Conservation (phyloP, 2,113 vertebrate species). For the Opisthocomus hoazin region DNA sequence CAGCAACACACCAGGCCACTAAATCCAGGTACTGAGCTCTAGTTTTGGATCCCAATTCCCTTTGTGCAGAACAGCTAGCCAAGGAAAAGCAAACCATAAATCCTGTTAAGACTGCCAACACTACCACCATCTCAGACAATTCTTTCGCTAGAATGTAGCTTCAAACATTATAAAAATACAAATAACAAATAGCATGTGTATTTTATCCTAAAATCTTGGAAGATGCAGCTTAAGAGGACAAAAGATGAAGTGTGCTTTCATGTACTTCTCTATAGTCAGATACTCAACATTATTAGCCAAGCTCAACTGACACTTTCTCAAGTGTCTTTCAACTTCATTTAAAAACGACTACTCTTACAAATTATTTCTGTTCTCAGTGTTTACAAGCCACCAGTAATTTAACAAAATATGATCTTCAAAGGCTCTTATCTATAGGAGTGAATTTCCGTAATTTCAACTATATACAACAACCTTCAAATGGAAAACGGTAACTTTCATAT, state of each 20-base stretch:
- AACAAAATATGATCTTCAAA: not conserved
- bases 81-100: not conserved
- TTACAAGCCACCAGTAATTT: not conserved
- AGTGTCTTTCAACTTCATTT: not conserved
- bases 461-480: not conserved
- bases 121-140: no score
- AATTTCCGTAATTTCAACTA: not conserved
- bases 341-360: not conserved
- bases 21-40: not conserved
- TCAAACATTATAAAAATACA: not conserved
- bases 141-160: not conserved
- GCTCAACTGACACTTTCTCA: not conserved
- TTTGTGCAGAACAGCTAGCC: not conserved
- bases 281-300: not conserved
- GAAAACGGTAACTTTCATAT: not conserved
- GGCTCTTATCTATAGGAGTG: not conserved
- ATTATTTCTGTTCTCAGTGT: not conserved
- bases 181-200: fast-evolving
- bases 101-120: not conserved
- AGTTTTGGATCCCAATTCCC: not conserved
- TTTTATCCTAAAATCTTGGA: not conserved
- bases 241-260: not conserved
- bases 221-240: not conserved
- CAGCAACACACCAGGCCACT: not conserved
- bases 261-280: not conserved